Conservation (phyloP, 2,797 vertebrate species). For the Syngnathus rostellatus region DNA sequence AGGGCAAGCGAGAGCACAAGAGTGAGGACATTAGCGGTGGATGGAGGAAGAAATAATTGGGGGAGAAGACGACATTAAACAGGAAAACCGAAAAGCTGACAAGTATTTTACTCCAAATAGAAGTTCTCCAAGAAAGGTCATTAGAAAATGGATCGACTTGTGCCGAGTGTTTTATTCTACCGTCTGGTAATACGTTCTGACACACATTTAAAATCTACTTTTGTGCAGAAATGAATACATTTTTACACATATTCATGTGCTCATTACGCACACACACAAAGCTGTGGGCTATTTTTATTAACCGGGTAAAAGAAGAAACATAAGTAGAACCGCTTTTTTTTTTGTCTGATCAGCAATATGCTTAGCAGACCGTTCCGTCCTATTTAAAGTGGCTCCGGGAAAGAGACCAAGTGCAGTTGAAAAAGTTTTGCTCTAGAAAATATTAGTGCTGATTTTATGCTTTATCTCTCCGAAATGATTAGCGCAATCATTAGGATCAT, state of each 20-base stretch:
- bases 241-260: conserved; percentile 1
- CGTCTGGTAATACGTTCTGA: conserved; percentile 2
- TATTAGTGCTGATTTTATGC: conserved; percentile 1
- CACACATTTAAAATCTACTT: conserved; percentile 3
- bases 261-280: neutral
- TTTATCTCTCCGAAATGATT: neutral
- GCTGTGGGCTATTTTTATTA: conserved; percentile 22
- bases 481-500: neutral
- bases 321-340: conserved; percentile 31
- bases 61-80: conserved; percentile 11
- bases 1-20: conserved; percentile 8
- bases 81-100: conserved; percentile 15
- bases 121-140: neutral
- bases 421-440: neutral
- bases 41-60: conserved; percentile 19
- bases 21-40: conserved; percentile 12
- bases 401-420: conserved; percentile 4
- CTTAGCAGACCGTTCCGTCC: conserved; percentile 9
- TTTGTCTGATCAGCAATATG: conserved; percentile 36
- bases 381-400: conserved; percentile 18
- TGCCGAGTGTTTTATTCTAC: neutral
- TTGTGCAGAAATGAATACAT: conserved; percentile 2
- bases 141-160: neutral
- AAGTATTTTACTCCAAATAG: neutral
- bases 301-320: conserved; percentile 32